Base-by-base conservation (phyloP, 1,140 invertebrate genomes). In the Drosophila neocordata region DNA sequence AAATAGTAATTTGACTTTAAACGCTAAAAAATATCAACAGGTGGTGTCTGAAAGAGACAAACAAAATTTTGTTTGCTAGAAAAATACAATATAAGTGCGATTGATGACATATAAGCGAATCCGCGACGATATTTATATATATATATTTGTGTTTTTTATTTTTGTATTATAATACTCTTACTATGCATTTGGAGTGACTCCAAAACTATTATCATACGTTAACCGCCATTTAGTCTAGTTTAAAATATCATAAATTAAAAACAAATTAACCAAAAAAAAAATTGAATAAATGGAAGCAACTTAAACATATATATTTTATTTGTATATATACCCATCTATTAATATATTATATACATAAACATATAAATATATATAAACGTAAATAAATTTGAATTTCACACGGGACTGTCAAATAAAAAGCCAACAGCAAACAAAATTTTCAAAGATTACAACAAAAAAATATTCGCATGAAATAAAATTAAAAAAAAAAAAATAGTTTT, bases 231-330 rank as follows among this genome's bases (percentile, higher is more conserved):
- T 18, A 44, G 70, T 73, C 70, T 73, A 15, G 18, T n/a, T 20
- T 15, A 53, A 53, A 59, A 27, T 24, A 8, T 44, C 44, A 31
- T 64, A 69, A 64, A 73, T 53, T 44, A 48, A 55, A 31, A 53
- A 38, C 35, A 74, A 80, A 73, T 70, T 85, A 52, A 66, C 70
- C n/a, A 55, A 69, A 68, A 73, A 69, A 68, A 73, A 73, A 78
- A 78, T 44, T 61, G 37, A 51, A 62, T 60, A 41, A 81, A 65
- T 53, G 63, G 73, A 74, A 73, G 65, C 41, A 59, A 37, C 31
- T 64, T 85, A 85, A 80, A 80, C 85, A 85, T 79, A 61, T 31
- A 31, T 7, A n/a, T 38, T 57, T 48, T 59, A 84, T 69, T 76
- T 67, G 60, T 65, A 48, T 18, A 61, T 51, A 59, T 44, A 62